Evolutionary conservation across 2,113 vertebrate genomes (phyloP).

Genomic region (Pseudorhombus dupliciocellatus): DNA sequence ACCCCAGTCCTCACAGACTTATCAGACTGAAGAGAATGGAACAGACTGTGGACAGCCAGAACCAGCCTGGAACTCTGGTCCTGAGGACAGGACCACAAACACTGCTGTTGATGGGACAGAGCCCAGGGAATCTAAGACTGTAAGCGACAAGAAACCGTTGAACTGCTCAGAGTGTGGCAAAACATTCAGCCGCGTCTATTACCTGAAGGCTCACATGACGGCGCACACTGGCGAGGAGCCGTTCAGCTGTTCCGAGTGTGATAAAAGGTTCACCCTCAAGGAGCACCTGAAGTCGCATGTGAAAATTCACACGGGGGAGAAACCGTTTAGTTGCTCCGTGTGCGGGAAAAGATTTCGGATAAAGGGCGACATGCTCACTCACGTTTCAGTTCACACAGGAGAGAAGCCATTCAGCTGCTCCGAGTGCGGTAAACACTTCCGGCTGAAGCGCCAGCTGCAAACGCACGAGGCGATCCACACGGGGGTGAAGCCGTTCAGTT

Average conservation of each 20-base stretch:
- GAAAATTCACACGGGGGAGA: neutral
- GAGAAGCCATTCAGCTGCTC: neutral
- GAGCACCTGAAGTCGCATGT: neutral
- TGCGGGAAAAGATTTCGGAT: neutral
- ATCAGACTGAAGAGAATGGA: neutral
- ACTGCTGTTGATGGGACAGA: constrained; percentile 29
- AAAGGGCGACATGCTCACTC: neutral
- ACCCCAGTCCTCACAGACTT: constrained; percentile 11
- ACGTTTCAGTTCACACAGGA: neutral
- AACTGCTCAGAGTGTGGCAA: constrained; percentile 14
- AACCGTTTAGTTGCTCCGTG: neutral
- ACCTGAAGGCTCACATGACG: neutral
- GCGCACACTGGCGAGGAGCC: neutral
- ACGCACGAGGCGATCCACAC: no score
- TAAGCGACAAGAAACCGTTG: constrained; percentile 5
- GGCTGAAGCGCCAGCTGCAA: no score
- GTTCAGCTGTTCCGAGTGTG: neutral
- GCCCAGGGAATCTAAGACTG: neutral
- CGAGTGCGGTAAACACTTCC: no score
- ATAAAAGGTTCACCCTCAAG: neutral
- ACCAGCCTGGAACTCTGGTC: neutral
- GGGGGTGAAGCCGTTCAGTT: no score
- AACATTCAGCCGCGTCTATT: neutral
- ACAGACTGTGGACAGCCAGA: neutral
- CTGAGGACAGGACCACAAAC: constrained; percentile 9